Evolutionary conservation across 2,113 vertebrate species (phyloP).

Genomic region (Stomatorhinus ivindoensis): DNA sequence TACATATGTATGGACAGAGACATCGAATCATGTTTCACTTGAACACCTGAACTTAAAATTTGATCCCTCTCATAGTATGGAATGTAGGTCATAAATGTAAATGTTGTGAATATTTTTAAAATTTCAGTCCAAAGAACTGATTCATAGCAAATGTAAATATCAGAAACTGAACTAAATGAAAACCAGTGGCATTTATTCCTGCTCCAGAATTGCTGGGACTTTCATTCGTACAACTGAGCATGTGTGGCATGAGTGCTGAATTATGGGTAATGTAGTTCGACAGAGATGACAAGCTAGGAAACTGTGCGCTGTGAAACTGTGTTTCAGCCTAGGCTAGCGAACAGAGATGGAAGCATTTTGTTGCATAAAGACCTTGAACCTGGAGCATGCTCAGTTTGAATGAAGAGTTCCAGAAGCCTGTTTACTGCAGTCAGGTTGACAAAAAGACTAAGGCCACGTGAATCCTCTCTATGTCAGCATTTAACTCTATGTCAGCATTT

Average conservation of each 20-base stretch:
- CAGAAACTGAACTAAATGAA: not conserved
- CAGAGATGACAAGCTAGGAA: no score
- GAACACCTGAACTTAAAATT: constrained; percentile 16
- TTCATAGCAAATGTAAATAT: constrained; percentile 11
- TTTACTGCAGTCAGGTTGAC: not conserved
- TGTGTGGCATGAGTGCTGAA: not conserved
- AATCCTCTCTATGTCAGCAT: not conserved
- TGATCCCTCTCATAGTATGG: not conserved
- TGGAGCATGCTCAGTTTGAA: not conserved
- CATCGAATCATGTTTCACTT: constrained; percentile 12
- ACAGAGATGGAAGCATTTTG: not conserved
- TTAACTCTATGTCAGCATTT: not conserved
- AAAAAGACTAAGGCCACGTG: not conserved
- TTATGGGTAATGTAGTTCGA: not conserved
- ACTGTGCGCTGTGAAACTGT: not conserved
- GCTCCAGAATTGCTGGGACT: constrained; percentile 11
- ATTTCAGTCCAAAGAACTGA: not conserved
- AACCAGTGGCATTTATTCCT: not conserved
- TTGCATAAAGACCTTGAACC: not conserved
- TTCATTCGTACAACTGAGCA: constrained; percentile 21
- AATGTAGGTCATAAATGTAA: constrained; percentile 1
- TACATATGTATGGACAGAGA: constrained; percentile 17
- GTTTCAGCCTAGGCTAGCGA: not conserved
- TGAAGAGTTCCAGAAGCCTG: not conserved
- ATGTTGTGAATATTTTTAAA: not conserved